phyloP scores from a whole-genome alignment of 1,140 invertebrate species.

The Danaus melanippus region DNA sequence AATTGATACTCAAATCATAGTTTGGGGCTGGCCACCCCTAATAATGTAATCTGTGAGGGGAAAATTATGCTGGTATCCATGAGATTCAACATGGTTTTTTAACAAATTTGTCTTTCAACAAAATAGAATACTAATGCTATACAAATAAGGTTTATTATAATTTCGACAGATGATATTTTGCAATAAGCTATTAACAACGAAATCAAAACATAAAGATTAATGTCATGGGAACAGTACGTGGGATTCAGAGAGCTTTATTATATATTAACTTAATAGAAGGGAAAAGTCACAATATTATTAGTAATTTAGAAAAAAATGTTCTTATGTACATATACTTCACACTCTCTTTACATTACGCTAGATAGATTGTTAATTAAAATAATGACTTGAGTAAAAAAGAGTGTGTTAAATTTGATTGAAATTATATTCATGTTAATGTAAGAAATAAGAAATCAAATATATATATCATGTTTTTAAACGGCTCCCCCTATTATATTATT shows the following conservation, averaged over 20 bases:
- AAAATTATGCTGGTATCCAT: slow-evolving; percentile 49
- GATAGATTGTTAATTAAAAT: no score
- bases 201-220: slow-evolving; percentile 63
- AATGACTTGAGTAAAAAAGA: no score
- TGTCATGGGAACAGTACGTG: slow-evolving; percentile 49
- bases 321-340: no score
- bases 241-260: slow-evolving; percentile 28
- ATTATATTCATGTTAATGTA: no score
- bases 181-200: slow-evolving; percentile 45
- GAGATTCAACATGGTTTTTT: slow-evolving; percentile 32
- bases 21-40: slow-evolving; percentile 39
- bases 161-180: slow-evolving; percentile 25
- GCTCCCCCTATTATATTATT: no score
- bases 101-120: slow-evolving; percentile 14
- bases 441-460: no score
- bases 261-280: slow-evolving; percentile 3
- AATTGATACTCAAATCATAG: slow-evolving; percentile 23
- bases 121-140: slow-evolving; percentile 14
- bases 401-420: no score
- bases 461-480: no score
- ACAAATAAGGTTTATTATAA: slow-evolving; percentile 14
- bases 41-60: slow-evolving; percentile 40
- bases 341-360: no score
- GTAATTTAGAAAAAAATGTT: slow-evolving; percentile 6
- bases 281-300: slow-evolving; percentile 11